These are phyloP conservation scores for Phasianus colchicus DNA, from an alignment of 2,113 vertebrate species.

Conservation along the genomic window DNA sequence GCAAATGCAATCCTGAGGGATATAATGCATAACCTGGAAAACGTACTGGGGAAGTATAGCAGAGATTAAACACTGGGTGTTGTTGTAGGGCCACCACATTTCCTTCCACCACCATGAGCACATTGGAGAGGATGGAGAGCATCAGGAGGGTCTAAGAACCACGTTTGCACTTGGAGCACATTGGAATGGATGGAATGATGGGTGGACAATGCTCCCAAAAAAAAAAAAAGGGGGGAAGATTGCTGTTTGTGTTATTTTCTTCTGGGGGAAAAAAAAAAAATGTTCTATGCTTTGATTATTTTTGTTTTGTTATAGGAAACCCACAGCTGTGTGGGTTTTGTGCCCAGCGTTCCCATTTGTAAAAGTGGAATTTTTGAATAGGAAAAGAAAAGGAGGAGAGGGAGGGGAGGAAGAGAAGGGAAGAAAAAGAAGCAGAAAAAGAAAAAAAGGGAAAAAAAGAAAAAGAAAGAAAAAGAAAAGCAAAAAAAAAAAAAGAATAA, in stretches of 20 bases:
- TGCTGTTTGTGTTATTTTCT: not conserved
- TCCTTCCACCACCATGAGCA: rapidly evolving
- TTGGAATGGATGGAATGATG: not conserved
- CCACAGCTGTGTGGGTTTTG: not conserved
- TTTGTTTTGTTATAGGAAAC: not conserved
- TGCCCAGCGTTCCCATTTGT: rapidly evolving
- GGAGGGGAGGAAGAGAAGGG: no score
- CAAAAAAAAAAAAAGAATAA: no score
- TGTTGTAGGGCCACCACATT: rapidly evolving
- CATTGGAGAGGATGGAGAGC: not conserved
- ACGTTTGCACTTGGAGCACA: rapidly evolving
- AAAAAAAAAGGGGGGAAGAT: rapidly evolving
- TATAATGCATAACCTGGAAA: not conserved
- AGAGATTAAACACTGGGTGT: not conserved
- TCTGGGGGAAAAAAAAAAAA: not conserved
- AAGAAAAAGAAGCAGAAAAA: not conserved
- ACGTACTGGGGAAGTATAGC: not conserved
- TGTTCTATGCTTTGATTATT: not conserved
- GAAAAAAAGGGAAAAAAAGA: no score
- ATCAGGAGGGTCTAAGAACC: not conserved
- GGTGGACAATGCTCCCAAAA: no score
- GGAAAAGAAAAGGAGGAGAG: no score
- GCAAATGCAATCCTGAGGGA: not conserved
- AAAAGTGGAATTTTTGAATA: not conserved
- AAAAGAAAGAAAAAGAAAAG: no score